A percentile compares a stretch with the other conserved stretches of the same genome.
phyloP scores from a whole-genome alignment of 2,113 vertebrate species.

The Thalassarche chlororhynchos region DNA sequence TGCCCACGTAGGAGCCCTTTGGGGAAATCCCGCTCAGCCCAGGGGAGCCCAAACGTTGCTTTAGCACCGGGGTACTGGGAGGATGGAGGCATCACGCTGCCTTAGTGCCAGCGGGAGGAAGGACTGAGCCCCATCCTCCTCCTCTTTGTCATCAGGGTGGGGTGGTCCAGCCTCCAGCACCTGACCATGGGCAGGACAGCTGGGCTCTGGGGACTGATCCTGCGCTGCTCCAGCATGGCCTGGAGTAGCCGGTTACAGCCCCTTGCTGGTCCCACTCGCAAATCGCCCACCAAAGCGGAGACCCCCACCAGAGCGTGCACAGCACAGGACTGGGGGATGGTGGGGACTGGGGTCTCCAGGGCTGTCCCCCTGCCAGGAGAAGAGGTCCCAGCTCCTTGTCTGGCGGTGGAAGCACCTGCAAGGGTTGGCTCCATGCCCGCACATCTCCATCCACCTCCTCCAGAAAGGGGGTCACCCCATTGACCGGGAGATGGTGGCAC shows the following conservation, averaged over 20 bases:
- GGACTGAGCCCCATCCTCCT: not conserved
- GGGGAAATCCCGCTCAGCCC: not conserved
- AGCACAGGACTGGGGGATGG: not conserved
- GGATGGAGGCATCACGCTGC: not conserved
- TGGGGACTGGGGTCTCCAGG: not conserved
- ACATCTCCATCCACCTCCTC: not conserved
- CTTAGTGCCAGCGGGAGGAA: not conserved
- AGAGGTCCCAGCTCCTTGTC: not conserved
- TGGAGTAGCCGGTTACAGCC: not conserved
- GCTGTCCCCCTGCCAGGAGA: not conserved
- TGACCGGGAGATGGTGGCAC: not conserved
- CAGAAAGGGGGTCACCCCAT: not conserved
- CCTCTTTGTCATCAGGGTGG: not conserved
- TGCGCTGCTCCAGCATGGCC: not conserved
- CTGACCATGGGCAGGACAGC: not conserved
- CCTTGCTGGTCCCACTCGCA: fast-evolving
- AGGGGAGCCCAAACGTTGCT: fast-evolving
- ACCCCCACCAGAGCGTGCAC: too few species aligned
- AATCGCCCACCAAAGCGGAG: not conserved
- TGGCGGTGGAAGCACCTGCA: not conserved
- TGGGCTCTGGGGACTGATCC: not conserved
- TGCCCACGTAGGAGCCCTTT: fast-evolving
- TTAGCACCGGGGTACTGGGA: not conserved
- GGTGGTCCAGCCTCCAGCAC: not conserved
- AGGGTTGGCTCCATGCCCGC: not conserved